A percentile compares a stretch with the other conserved stretches of the same genome.
phyloP scores from a whole-genome alignment of 2,113 vertebrate genomes.

The Pheucticus melanocephalus region DNA sequence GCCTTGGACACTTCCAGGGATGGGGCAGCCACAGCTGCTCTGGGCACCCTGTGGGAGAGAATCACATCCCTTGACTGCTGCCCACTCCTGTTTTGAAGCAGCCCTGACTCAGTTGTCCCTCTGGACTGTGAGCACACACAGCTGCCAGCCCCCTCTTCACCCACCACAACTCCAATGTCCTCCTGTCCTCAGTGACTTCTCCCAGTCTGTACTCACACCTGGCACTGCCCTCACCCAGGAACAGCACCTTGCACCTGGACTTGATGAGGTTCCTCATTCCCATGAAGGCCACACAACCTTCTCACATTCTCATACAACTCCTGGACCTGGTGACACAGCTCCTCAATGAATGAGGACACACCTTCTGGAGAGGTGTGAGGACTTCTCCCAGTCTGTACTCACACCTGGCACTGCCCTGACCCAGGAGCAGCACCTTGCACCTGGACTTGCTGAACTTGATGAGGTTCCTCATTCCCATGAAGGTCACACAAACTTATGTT shows the following conservation, averaged over 20 bases:
- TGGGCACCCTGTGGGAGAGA: accelerated
- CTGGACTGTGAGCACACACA: neutral
- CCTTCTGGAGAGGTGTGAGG: too few species aligned
- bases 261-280: neutral
- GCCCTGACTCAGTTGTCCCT: neutral
- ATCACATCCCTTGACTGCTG: neutral
- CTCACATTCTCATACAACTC: accelerated
- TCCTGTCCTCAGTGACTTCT: neutral
- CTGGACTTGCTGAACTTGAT: neutral
- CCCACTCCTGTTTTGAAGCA: neutral
- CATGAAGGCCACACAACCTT: neutral
- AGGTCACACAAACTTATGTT: accelerated
- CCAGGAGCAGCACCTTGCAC: neutral
- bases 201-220: neutral
- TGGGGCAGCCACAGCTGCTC: neutral
- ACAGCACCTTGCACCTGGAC: neutral
- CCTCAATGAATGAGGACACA: too few species aligned
- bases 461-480: neutral
- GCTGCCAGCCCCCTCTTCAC: neutral
- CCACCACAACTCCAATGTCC: neutral
- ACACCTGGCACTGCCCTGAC: neutral
- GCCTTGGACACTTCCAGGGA: neutral
- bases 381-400: neutral
- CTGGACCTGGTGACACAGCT: neutral
- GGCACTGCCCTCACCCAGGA: neutral